Percentiles rank a stretch among this genome's conserved stretches.
phyloP scores from a whole-genome alignment of 53 echinoderm and acorn worm species.

The Paracentrotus lividus region DNA sequence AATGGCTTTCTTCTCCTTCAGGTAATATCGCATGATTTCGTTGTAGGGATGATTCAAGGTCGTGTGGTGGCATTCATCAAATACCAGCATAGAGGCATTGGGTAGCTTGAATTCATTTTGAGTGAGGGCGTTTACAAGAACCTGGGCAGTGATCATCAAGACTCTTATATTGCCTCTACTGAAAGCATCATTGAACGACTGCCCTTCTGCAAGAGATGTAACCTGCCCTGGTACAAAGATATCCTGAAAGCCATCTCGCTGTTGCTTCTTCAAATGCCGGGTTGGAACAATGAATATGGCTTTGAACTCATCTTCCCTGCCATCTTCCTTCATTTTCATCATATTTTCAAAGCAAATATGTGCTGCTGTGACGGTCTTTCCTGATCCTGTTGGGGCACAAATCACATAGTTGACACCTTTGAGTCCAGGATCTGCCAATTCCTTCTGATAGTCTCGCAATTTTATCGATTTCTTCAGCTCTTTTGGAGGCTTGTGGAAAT shows the following conservation, averaged over 20 bases:
- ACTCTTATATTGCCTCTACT: constrained; percentile 56
- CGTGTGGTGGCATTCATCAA: constrained; percentile 87
- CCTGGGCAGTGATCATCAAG: constrained; percentile 83
- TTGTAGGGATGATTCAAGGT: constrained; percentile 84
- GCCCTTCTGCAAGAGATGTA: constrained; percentile 67
- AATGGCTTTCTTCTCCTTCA: constrained; percentile 68
- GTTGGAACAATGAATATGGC: constrained; percentile 84
- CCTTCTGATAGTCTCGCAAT: constrained; percentile 76
- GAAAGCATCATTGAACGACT: constrained; percentile 64
- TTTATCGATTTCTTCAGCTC: background rate
- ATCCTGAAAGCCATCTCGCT: constrained; percentile 75
- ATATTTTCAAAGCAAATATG: constrained; percentile 72
- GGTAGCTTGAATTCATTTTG: constrained; percentile 46
- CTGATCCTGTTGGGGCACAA: constrained; percentile 85
- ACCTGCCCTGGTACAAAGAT: constrained; percentile 60
- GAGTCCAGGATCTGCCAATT: constrained; percentile 75
- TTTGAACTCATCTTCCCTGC: constrained; percentile 68
- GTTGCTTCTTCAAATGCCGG: constrained; percentile 80
- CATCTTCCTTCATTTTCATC: background rate
- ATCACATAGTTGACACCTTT: constrained; percentile 80
- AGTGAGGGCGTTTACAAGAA: constrained; percentile 78
- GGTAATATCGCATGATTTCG: constrained; percentile 80
- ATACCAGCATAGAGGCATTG: constrained; percentile 74
- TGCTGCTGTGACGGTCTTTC: constrained; percentile 84
- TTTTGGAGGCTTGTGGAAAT: background rate